A percentile compares a stretch with the other conserved stretches of the same genome.
Conservation (phyloP, 2,113 vertebrate genomes). For the Siphamia tubifer region DNA sequence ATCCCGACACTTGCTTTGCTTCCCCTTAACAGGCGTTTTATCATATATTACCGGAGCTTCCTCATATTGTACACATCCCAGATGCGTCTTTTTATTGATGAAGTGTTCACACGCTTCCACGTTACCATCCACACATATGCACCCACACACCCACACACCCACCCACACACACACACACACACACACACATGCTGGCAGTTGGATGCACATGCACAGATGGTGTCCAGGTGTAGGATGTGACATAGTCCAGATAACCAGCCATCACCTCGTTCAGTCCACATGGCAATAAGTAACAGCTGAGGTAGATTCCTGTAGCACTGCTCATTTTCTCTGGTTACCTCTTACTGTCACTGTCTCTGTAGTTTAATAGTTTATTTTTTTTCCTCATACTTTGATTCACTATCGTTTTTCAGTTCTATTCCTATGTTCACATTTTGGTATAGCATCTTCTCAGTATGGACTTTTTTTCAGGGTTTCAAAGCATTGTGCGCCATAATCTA, state of each 20-base stretch:
- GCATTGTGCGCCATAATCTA: no score
- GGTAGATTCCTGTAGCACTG: conserved; percentile 21
- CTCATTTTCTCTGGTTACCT: neutral
- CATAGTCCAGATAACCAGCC: conserved; percentile 34
- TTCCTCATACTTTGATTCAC: neutral
- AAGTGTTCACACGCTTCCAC: neutral
- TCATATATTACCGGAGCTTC: conserved; percentile 26
- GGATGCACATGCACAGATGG: conserved; percentile 41
- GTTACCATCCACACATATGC: neutral
- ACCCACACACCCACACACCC: neutral
- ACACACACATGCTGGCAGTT: neutral
- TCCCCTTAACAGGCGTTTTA: conserved; percentile 42
- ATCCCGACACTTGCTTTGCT: conserved; percentile 16
- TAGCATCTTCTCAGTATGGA: no score
- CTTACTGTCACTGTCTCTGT: neutral
- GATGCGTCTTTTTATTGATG: neutral
- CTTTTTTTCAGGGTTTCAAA: no score
- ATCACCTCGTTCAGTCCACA: neutral
- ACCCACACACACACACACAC: conserved; percentile 10
- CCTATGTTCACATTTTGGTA: no score
- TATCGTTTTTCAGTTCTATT: no score
- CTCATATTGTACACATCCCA: neutral
- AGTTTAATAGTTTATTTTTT: neutral
- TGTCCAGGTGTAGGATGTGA: conserved; percentile 52
- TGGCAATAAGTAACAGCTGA: neutral